A percentile compares a stretch with the other conserved stretches of the same genome.
phyloP scores from a whole-genome alignment of 2,797 vertebrate species.

The Sebastes taczanowskii region DNA sequence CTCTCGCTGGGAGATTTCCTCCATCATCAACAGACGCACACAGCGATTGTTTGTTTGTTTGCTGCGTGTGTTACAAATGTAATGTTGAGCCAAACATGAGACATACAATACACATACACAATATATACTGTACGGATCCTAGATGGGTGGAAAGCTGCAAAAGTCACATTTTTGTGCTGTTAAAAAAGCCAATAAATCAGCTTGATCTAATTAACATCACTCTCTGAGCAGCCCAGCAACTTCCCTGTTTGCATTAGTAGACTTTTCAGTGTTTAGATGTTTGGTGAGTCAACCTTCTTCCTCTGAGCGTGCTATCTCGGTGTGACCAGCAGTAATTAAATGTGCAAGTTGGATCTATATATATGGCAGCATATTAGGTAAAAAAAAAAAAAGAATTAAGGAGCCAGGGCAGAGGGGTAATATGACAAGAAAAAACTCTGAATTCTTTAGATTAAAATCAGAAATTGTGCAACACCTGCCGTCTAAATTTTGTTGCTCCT shows the following conservation, averaged over 20 bases:
- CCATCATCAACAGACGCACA: slow-evolving; percentile 12
- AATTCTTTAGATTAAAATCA: too few relatives aligned
- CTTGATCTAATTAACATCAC: background rate
- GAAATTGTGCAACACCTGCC: too few relatives aligned
- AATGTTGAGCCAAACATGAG: background rate
- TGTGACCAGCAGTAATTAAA: background rate
- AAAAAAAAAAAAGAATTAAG: background rate
- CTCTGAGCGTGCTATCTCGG: background rate
- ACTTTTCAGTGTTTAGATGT: background rate
- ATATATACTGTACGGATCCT: background rate
- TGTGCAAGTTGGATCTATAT: background rate
- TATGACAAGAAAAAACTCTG: too few relatives aligned
- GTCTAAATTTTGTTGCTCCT: too few relatives aligned
- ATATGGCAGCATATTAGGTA: too few relatives aligned
- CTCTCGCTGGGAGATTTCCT: slow-evolving; percentile 32
- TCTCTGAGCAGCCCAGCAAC: background rate
- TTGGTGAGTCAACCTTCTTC: background rate
- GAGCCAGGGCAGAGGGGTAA: background rate
- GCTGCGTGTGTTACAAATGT: background rate
- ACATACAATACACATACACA: background rate
- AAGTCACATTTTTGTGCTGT: background rate
- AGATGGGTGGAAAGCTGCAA: background rate
- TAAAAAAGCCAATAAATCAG: background rate
- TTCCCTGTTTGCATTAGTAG: background rate
- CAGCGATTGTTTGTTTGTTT: slow-evolving; percentile 19